Percentiles rank a stretch among this genome's conserved stretches.
These are phyloP conservation scores for Chelonus formosanus DNA, from an alignment of 2,888 invertebrate genomes.

Conservation along the genomic window DNA sequence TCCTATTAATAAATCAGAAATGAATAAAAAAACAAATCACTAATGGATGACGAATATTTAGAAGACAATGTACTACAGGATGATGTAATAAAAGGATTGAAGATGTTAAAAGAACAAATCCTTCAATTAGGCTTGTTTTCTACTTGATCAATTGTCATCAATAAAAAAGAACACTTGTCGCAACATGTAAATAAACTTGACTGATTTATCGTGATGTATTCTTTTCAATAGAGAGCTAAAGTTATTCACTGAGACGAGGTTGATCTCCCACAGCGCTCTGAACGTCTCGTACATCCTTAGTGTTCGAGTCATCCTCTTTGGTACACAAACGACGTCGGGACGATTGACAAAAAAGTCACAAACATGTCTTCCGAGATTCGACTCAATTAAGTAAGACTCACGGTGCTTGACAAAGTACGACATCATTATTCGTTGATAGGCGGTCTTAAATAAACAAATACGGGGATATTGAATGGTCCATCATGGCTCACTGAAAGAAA, in stretches of 20 bases:
- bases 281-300: constrained; percentile 27
- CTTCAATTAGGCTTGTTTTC: constrained; percentile 20
- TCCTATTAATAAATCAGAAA: no score
- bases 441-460: constrained; percentile 53
- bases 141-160: constrained; percentile 17
- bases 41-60: no score
- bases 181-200: constrained; percentile 28
- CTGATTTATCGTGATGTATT: constrained; percentile 32
- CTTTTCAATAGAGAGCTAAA: constrained; percentile 19
- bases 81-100: neutral
- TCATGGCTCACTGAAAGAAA: neutral
- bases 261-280: constrained; percentile 29
- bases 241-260: constrained; percentile 26
- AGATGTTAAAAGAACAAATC: neutral
- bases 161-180: constrained; percentile 31
- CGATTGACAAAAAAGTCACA: constrained; percentile 37
- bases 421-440: constrained; percentile 60
- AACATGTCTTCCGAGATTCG: constrained; percentile 52
- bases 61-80: no score
- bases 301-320: constrained; percentile 14
- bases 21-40: no score
- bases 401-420: constrained; percentile 58
- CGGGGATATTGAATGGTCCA: neutral
- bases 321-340: constrained; percentile 28
- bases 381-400: constrained; percentile 58